Conservation (phyloP, 2,888 invertebrate genomes). For the Hirtodrosophila cameraria region DNA sequence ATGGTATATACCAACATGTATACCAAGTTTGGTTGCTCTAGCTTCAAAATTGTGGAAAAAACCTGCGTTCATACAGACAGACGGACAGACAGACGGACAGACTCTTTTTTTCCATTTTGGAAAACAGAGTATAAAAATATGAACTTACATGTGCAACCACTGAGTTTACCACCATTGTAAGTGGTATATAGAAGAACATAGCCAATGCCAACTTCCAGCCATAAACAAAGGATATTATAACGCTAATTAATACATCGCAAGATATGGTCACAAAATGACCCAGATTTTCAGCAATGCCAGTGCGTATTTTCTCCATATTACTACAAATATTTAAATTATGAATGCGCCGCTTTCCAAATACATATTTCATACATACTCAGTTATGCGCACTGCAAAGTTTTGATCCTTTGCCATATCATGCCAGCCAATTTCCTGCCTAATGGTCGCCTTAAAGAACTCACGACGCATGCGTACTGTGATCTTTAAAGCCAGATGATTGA, state of each 20-base stretch:
- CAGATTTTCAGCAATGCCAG: conserved; percentile 93
- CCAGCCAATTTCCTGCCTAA: conserved; percentile 90
- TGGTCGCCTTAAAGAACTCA: conserved; percentile 86
- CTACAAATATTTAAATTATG: conserved; percentile 82
- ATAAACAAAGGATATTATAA: conserved; percentile 88
- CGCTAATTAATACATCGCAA: conserved; percentile 81
- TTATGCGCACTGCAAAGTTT: conserved; percentile 89
- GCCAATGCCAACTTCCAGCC: conserved; percentile 94
- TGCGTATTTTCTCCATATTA: conserved; percentile 90
- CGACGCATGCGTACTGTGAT: conserved; percentile 86
- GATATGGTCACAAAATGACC: conserved; percentile 89
- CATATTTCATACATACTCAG: conserved; percentile 86
- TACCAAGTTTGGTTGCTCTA: too few relatives aligned
- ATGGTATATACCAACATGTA: too few relatives aligned
- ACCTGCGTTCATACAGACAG: too few relatives aligned
- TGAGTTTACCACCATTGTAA: conserved; percentile 89
- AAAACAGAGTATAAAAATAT: too few relatives aligned
- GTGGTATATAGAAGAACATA: conserved; percentile 90
- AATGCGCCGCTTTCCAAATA: too few relatives aligned
- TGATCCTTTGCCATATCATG: conserved; percentile 88
- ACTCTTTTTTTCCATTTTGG: too few relatives aligned
- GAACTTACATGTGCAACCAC: conserved; percentile 88
- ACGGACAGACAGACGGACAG: too few relatives aligned
- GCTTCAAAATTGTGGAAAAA: too few relatives aligned
- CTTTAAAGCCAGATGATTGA: conserved; percentile 87